phyloP scores from a whole-genome alignment of 2,113 vertebrate species.

The Saiga tatarica region DNA sequence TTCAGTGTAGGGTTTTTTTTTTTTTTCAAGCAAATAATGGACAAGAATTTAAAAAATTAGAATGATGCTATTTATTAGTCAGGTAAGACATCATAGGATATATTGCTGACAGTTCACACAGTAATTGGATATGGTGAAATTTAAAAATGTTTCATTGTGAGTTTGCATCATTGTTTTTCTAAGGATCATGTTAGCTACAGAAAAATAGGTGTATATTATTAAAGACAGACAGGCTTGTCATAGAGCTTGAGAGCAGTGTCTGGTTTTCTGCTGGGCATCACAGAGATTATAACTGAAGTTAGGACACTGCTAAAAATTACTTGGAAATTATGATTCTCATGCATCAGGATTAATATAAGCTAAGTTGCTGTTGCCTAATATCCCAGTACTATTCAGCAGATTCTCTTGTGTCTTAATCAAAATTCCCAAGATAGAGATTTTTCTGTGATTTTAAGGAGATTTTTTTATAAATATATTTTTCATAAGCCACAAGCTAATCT shows the following conservation, averaged over 20 bases:
- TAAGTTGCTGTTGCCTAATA: not conserved
- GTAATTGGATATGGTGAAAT: not conserved
- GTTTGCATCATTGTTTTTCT: not conserved
- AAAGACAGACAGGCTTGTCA: not conserved
- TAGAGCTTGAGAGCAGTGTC: not conserved
- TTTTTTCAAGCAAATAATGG: not conserved
- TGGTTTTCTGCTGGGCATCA: not conserved
- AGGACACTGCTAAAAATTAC: not conserved
- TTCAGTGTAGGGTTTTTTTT: not conserved
- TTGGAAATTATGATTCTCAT: not conserved
- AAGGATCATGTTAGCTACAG: not conserved
- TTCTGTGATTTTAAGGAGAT: not conserved
- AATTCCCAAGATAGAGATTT: not conserved
- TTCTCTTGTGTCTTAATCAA: not conserved
- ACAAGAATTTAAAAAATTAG: not conserved
- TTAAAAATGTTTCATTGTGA: not conserved
- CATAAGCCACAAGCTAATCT: not conserved
- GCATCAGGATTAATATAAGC: not conserved
- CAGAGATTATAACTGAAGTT: not conserved
- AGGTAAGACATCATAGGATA: not conserved
- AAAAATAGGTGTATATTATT: not conserved
- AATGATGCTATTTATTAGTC: not conserved
- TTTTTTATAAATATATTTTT: not conserved
- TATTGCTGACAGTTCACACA: not conserved
- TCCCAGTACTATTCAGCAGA: not conserved